Percentiles rank a stretch among this genome's conserved stretches.
Evolutionary conservation across 2,888 invertebrate species (phyloP).

Genomic region (Polyploca ridens): DNA sequence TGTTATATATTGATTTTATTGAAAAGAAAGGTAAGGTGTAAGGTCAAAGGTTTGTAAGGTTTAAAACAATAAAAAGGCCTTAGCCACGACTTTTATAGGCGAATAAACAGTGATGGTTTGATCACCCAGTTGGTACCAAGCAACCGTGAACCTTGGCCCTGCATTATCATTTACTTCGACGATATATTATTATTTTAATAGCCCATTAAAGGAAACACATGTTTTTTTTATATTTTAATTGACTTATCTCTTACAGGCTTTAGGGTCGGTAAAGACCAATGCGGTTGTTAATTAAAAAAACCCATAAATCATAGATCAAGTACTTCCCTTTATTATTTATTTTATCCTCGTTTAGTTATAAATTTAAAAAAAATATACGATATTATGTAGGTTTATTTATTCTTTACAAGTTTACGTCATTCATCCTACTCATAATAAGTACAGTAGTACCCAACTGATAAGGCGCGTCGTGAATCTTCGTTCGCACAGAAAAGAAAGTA

Average conservation of each 20-base stretch:
- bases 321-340: background rate
- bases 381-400: no score
- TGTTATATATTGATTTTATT: no score
- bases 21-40: constrained; percentile 1
- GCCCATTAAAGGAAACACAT: constrained; percentile 4
- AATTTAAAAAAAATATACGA: no score
- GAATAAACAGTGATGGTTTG: background rate
- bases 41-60: background rate
- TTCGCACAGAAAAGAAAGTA: no score
- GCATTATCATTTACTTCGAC: background rate
- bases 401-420: no score
- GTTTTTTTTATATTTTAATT: constrained; percentile 7
- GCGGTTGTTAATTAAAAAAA: background rate
- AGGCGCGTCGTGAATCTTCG: no score
- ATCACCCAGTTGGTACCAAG: background rate
- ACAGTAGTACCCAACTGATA: no score
- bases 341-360: no score
- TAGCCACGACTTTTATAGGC: background rate
- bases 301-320: background rate
- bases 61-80: background rate
- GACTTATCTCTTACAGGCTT: background rate
- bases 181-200: background rate
- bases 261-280: background rate
- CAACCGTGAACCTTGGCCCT: constrained; percentile 25
- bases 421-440: no score